These are phyloP conservation scores for Passer montanus DNA, from an alignment of 2,113 vertebrate genomes.

Conservation along the genomic window DNA sequence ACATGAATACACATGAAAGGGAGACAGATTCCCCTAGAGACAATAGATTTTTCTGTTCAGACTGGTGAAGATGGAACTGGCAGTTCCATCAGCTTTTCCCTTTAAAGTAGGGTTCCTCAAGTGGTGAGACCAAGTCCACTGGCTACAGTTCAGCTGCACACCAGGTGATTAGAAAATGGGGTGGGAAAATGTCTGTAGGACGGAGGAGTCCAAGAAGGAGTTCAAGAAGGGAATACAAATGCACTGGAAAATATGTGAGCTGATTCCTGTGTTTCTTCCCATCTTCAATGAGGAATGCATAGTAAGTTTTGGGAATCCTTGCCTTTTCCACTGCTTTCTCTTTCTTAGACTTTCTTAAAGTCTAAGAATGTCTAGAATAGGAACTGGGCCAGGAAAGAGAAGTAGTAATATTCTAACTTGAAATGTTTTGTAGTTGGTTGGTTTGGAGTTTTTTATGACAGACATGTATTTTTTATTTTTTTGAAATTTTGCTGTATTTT, in stretches of 20 bases:
- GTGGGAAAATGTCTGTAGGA: background rate
- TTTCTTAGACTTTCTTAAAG: background rate
- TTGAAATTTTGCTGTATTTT: background rate
- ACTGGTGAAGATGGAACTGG: background rate
- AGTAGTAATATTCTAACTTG: background rate
- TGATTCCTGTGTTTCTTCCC: background rate
- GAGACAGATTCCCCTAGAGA: background rate
- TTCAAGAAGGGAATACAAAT: accelerated
- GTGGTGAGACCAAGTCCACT: background rate
- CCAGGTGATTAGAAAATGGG: too few species aligned
- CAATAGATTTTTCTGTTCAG: background rate
- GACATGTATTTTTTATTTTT: background rate
- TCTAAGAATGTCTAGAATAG: background rate
- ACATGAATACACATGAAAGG: background rate
- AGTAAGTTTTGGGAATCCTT: background rate
- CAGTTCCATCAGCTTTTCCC: background rate
- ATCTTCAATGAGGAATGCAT: background rate
- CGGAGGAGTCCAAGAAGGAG: accelerated
- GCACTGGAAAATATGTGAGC: background rate
- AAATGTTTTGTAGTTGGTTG: background rate
- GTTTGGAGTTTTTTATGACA: background rate
- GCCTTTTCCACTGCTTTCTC: background rate
- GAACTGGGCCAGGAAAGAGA: background rate
- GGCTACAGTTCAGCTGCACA: background rate
- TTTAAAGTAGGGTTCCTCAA: background rate